Conservation (phyloP, 1,140 invertebrate genomes). For the Drosophila arizonae region DNA sequence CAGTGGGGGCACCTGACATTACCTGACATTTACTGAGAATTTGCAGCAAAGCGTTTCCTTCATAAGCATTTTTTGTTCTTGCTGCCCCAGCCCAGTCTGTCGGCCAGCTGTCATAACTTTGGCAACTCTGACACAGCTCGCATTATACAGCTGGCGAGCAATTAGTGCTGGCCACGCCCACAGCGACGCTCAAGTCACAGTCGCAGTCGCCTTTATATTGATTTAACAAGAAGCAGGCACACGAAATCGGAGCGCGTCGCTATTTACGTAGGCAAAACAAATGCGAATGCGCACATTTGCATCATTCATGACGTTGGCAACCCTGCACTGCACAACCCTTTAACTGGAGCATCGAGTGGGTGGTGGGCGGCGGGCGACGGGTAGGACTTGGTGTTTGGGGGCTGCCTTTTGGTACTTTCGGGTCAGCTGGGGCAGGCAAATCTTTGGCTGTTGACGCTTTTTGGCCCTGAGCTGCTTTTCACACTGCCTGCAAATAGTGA, state of each 20-base stretch:
- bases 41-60: constrained; percentile 28
- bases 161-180: constrained; percentile 36
- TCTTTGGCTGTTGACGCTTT: constrained; percentile 8
- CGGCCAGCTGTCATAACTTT: constrained; percentile 46
- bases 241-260: constrained; percentile 47
- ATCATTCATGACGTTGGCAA: constrained; percentile 66
- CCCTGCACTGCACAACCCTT: constrained; percentile 15
- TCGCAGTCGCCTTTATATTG: constrained; percentile 34
- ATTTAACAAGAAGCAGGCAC: constrained; percentile 44
- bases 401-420: not conserved
- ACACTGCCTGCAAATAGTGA: constrained; percentile 32
- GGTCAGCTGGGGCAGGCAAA: constrained; percentile 30
- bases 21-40: constrained; percentile 36
- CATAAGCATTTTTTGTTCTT: not conserved
- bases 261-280: constrained; percentile 70
- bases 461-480: constrained; percentile 39
- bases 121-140: constrained; percentile 18
- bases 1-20: not conserved
- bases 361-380: too few relatives aligned
- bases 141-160: constrained; percentile 40
- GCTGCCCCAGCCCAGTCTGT: not conserved
- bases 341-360: not conserved
- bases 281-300: constrained; percentile 43
- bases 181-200: not conserved
- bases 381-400: not conserved